phyloP scores from a whole-genome alignment of 1,140 invertebrate genomes.

The Bombus sylvicola region DNA sequence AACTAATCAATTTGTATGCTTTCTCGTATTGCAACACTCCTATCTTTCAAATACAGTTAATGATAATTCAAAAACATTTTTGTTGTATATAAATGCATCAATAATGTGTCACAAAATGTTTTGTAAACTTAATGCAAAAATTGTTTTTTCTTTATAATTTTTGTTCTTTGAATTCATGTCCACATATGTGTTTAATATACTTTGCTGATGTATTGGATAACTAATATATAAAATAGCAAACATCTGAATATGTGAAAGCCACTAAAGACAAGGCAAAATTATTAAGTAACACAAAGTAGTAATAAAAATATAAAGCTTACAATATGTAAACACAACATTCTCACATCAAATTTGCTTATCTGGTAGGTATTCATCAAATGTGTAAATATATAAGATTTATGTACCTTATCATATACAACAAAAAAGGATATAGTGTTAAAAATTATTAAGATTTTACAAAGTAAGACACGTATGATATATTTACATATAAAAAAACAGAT shows the following conservation, averaged over 20 bases:
- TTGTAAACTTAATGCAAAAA: conserved; percentile 1
- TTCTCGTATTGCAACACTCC: conserved; percentile 3
- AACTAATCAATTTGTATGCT: conserved; percentile 30
- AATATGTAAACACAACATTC: conserved; percentile 26
- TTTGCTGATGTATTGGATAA: conserved; percentile 79
- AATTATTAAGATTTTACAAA: conserved; percentile 23
- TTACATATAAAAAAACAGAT: neutral
- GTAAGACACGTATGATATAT: neutral
- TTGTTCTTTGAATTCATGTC: neutral
- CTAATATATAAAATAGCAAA: conserved; percentile 61
- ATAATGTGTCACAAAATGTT: neutral
- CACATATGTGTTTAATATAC: neutral
- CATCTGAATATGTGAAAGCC: conserved; percentile 41
- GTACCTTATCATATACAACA: neutral
- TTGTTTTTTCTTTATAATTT: neutral
- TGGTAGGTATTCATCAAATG: neutral
- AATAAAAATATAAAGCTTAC: conserved; percentile 39
- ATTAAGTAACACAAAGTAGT: conserved; percentile 29
- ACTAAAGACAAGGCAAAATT: conserved; percentile 41
- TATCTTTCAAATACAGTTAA: neutral
- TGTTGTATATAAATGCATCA: neutral
- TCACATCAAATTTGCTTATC: conserved; percentile 1
- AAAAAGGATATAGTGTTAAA: neutral
- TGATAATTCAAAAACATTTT: neutral
- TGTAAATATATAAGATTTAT: neutral